Percentiles rank a stretch among this genome's conserved stretches.
Evolutionary conservation across 64 coral and sea anemone species (phyloP).

Genomic region (Pachyseris speciosa): DNA sequence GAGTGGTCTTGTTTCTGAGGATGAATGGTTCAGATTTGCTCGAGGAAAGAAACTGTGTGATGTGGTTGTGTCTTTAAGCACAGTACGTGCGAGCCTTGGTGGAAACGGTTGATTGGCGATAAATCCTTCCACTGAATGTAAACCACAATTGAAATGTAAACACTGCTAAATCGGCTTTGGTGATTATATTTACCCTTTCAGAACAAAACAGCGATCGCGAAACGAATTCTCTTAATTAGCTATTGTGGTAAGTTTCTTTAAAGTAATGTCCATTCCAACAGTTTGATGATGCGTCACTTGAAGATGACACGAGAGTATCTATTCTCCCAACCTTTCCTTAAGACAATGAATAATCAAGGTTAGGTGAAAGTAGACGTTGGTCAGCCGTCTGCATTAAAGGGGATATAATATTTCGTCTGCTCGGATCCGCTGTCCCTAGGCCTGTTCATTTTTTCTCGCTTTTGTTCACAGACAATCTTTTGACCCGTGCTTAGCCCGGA

Average conservation of each 20-base stretch:
- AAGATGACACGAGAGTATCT: background rate
- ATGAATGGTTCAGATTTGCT: background rate
- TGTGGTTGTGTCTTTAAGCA: background rate
- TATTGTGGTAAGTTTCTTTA: background rate
- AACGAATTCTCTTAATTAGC: background rate
- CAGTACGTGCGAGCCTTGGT: background rate
- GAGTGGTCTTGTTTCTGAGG: background rate
- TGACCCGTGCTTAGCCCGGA: slow-evolving; percentile 30
- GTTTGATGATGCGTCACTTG: background rate
- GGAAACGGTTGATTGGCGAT: background rate
- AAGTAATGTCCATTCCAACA: background rate
- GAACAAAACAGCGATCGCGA: background rate
- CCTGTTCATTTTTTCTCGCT: slow-evolving; percentile 14
- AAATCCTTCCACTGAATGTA: background rate
- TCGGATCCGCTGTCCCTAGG: slow-evolving; percentile 3
- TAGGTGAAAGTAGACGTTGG: background rate
- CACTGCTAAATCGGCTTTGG: slow-evolving; percentile 3
- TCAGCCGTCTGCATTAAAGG: background rate
- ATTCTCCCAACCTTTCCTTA: background rate
- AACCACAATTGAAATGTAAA: background rate
- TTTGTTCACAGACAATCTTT: background rate
- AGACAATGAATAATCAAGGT: background rate
- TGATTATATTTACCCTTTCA: background rate
- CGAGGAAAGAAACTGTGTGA: background rate
- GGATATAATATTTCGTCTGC: background rate